Evolutionary conservation across 1,140 invertebrate species (phyloP).

Genomic region (Pararge aegeria): DNA sequence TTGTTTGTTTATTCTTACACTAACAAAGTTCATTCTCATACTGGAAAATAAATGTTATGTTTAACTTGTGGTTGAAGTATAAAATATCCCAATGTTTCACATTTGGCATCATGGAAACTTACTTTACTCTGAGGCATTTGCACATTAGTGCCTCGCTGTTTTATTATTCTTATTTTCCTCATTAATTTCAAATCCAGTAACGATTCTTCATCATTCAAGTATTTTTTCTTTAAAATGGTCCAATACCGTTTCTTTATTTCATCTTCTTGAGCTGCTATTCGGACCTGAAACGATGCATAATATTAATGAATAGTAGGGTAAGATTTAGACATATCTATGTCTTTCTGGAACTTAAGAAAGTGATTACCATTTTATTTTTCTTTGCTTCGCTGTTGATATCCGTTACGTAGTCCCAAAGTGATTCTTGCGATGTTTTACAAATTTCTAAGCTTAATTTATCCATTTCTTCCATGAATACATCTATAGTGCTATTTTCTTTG

Average conservation of each 20-base stretch:
- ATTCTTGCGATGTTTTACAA: slow-evolving; percentile 67
- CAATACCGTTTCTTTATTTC: slow-evolving; percentile 71
- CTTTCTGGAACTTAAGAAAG: not conserved
- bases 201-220: slow-evolving; percentile 41
- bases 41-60: no score
- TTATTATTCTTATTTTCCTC: slow-evolving; percentile 63
- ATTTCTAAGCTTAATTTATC: slow-evolving; percentile 67
- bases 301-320: no score
- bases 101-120: no score
- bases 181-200: slow-evolving; percentile 48
- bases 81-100: no score
- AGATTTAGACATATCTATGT: no score
- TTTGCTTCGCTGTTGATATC: slow-evolving; percentile 61
- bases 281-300: slow-evolving; percentile 57
- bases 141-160: slow-evolving; percentile 64
- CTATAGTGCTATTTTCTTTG: slow-evolving; percentile 55
- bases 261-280: slow-evolving; percentile 67
- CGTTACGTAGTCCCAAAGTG: slow-evolving; percentile 67
- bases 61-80: no score
- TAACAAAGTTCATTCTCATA: no score
- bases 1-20: no score
- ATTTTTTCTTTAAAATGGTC: slow-evolving; percentile 66
- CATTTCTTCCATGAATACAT: slow-evolving; percentile 65
- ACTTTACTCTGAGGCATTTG: slow-evolving; percentile 72
- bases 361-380: slow-evolving; percentile 71